phyloP scores from a whole-genome alignment of 64 coral and sea anemone genomes.

The Pocillopora damicornis region DNA sequence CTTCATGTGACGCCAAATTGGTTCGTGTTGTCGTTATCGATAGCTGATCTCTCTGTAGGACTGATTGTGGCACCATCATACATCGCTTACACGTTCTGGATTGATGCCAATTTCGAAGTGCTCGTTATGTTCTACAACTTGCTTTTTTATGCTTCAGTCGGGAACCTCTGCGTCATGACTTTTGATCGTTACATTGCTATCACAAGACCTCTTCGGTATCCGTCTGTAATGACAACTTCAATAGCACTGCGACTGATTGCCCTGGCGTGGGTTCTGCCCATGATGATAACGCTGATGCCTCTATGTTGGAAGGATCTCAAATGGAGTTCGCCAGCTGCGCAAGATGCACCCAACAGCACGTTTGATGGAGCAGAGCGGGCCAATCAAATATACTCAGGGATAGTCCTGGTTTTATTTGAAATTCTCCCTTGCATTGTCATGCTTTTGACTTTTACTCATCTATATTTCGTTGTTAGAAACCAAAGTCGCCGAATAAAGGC shows the following conservation, averaged over 20 bases:
- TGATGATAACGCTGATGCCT: neutral
- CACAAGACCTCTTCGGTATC: constrained; percentile 34
- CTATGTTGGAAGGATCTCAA: constrained; percentile 14
- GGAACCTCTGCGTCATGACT: constrained; percentile 44
- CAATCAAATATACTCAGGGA: neutral
- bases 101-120: neutral
- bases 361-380: neutral
- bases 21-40: constrained; percentile 45
- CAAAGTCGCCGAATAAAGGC: constrained; percentile 11
- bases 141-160: constrained; percentile 25
- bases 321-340: neutral
- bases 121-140: constrained; percentile 21
- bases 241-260: constrained; percentile 14
- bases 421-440: constrained; percentile 37
- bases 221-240: constrained; percentile 11
- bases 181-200: constrained; percentile 41
- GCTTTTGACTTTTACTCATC: constrained; percentile 5
- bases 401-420: constrained; percentile 19
- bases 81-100: constrained; percentile 3
- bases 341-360: too few relatives aligned
- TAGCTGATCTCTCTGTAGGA: constrained; percentile 36
- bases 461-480: constrained; percentile 21
- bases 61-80: constrained; percentile 5
- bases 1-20: constrained; percentile 41
- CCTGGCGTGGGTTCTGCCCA: constrained; percentile 27